These are phyloP conservation scores for Merops nubicus DNA, from an alignment of 2,113 vertebrate genomes.

Conservation along the genomic window DNA sequence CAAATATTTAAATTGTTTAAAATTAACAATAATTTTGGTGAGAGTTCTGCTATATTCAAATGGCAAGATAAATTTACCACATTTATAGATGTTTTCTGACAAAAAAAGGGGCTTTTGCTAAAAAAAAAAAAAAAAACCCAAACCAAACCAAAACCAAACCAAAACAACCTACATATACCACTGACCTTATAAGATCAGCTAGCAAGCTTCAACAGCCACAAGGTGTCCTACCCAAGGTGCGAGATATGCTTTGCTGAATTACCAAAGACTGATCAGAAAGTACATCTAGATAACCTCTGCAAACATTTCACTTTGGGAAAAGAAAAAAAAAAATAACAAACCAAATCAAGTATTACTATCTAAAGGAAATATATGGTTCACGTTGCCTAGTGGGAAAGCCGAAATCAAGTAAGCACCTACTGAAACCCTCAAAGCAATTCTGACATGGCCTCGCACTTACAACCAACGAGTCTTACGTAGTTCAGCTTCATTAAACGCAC, in stretches of 20 bases:
- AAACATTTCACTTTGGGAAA: background rate
- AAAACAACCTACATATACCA: background rate
- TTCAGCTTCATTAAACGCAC: background rate
- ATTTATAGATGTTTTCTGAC: background rate
- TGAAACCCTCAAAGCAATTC: background rate
- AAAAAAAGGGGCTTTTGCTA: background rate
- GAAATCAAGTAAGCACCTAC: background rate
- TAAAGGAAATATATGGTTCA: fast-evolving
- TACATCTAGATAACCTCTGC: background rate
- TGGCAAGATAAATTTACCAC: background rate
- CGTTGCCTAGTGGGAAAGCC: background rate
- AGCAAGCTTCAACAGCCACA: background rate
- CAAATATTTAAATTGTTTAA: background rate
- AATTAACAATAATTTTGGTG: background rate
- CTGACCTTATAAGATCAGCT: background rate
- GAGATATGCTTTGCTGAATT: background rate
- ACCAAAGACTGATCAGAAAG: background rate
- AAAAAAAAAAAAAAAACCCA: background rate
- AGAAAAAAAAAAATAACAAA: background rate
- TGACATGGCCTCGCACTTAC: background rate
- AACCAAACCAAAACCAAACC: no score
- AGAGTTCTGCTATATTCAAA: background rate
- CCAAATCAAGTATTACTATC: background rate
- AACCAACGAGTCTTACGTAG: background rate
- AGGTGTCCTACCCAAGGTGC: background rate